Conservation (phyloP, 2,113 vertebrate genomes). For the Geococcyx californianus region DNA sequence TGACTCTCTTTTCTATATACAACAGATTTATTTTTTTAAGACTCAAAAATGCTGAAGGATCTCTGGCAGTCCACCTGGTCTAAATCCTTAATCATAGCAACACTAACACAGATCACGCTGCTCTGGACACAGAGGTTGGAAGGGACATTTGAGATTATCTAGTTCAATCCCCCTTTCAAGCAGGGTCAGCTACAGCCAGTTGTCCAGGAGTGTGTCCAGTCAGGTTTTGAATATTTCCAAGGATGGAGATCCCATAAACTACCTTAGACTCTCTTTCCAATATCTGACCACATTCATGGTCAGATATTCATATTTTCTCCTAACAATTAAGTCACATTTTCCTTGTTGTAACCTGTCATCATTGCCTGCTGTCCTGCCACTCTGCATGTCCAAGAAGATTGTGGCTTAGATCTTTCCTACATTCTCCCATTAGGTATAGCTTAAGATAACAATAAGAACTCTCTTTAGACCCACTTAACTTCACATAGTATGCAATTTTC, state of each 20-base stretch:
- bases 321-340: background rate
- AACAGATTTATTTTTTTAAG: background rate
- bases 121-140: background rate
- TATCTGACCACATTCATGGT: background rate
- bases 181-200: background rate
- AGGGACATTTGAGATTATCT: background rate
- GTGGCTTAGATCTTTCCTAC: background rate
- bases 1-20: background rate
- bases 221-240: background rate
- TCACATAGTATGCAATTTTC: background rate
- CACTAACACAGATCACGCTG: background rate
- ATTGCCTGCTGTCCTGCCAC: background rate
- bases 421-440: background rate
- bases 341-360: background rate
- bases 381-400: background rate
- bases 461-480: background rate
- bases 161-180: background rate
- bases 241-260: background rate
- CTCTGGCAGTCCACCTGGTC: background rate
- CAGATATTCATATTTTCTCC: too few relatives aligned
- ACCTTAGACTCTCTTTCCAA: background rate
- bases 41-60: background rate
- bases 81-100: background rate
- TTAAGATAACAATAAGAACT: background rate
- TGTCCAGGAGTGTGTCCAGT: background rate